These are phyloP conservation scores for Aurelia sp. DNA, from an alignment of 30 jellyfish, hydroid and myxozoan species.

Conservation along the genomic window DNA sequence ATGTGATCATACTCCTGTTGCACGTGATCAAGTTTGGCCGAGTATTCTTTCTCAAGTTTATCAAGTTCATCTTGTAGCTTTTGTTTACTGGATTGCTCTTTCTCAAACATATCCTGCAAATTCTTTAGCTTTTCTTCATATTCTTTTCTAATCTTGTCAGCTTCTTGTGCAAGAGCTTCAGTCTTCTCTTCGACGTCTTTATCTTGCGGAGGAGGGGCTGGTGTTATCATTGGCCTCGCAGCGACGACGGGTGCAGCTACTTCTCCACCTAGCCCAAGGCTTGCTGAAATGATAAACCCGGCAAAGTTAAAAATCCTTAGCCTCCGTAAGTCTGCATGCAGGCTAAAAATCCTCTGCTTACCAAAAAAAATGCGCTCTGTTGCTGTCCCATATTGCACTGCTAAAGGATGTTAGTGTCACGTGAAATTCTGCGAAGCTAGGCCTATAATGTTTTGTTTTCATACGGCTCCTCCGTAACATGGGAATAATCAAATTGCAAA, in stretches of 20 bases:
- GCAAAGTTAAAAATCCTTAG: no score
- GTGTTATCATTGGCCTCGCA: slow-evolving; percentile 54
- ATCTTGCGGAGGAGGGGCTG: slow-evolving; percentile 48
- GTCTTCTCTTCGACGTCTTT: slow-evolving; percentile 47
- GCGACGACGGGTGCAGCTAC: slow-evolving; percentile 39
- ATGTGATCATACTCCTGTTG: slow-evolving; percentile 68
- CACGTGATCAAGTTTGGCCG: slow-evolving; percentile 61
- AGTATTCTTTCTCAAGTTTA: slow-evolving; percentile 76
- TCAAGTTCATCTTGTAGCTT: slow-evolving; percentile 83
- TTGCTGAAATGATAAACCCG: slow-evolving; percentile 44
- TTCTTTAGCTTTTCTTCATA: slow-evolving; percentile 82
- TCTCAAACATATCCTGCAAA: slow-evolving; percentile 79
- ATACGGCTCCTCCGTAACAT: no score
- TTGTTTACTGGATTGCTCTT: slow-evolving; percentile 88
- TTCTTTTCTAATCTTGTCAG: slow-evolving; percentile 77
- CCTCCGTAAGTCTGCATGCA: no score
- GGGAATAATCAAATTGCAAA: no score
- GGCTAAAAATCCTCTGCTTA: no score
- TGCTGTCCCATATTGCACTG: no score
- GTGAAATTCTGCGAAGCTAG: no score
- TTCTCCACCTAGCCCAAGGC: slow-evolving; percentile 84
- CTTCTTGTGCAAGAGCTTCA: slow-evolving; percentile 75
- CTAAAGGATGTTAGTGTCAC: no score
- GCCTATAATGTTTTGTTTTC: no score
- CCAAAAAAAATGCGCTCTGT: no score